phyloP scores from a whole-genome alignment of 2,888 invertebrate species.

The Cristatella mucedo region DNA sequence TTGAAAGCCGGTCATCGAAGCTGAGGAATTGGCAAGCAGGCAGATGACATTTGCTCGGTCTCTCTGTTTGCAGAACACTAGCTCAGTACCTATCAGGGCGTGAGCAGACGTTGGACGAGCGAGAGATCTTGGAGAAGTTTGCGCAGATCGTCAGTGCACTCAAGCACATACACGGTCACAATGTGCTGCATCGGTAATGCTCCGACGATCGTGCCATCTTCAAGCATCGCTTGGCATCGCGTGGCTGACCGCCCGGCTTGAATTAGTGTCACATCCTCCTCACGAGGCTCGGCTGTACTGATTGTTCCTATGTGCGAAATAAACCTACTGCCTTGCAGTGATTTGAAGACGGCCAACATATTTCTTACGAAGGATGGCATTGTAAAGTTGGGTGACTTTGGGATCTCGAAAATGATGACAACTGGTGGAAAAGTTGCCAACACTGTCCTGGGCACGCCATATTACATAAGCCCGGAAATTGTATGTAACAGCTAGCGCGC shows the following conservation, averaged over 20 bases:
- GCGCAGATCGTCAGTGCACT: conserved; percentile 55
- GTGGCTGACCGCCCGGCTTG: too few relatives aligned
- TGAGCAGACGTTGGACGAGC: conserved; percentile 45
- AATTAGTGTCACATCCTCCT: too few relatives aligned
- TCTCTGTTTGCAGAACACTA: conserved; percentile 42
- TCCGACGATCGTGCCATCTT: too few relatives aligned
- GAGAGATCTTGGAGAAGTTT: conserved; percentile 48
- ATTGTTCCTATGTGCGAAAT: too few relatives aligned
- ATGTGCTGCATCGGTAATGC: conserved; percentile 45
- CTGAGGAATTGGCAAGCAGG: too few relatives aligned
- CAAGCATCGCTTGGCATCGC: too few relatives aligned
- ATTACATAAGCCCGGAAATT: conserved; percentile 59
- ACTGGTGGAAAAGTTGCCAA: conserved; percentile 50
- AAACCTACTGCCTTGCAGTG: conserved; percentile 44
- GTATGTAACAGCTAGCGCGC: too few relatives aligned
- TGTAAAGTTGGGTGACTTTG: conserved; percentile 56
- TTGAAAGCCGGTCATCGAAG: too few relatives aligned
- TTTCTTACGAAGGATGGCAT: conserved; percentile 51
- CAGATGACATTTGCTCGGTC: not conserved
- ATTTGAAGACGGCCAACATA: conserved; percentile 58
- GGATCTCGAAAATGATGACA: conserved; percentile 57
- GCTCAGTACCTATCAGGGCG: conserved; percentile 47
- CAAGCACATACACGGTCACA: conserved; percentile 53
- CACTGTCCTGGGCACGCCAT: conserved; percentile 56
- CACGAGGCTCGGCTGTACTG: too few relatives aligned